These are phyloP conservation scores for Mongoloraphidia duomilia DNA, from an alignment of 2,888 invertebrate species.

Conservation along the genomic window DNA sequence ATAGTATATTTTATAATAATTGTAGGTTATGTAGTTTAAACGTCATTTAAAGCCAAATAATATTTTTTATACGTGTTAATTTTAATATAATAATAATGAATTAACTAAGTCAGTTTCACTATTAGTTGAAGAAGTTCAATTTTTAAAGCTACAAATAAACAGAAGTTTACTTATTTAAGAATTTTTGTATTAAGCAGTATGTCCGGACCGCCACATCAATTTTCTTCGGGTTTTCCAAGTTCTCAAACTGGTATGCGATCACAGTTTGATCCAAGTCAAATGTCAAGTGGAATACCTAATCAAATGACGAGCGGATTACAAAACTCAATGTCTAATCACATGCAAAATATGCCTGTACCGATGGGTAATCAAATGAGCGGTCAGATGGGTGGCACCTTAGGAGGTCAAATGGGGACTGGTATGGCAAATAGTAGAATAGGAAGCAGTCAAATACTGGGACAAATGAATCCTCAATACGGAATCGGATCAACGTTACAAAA, in stretches of 20 bases:
- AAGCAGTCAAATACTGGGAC: conserved; percentile 35
- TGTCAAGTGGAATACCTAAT: conserved; percentile 41
- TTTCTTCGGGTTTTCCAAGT: conserved; percentile 50
- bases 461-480: conserved; percentile 26
- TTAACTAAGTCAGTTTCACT: too few relatives aligned
- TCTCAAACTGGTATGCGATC: conserved; percentile 44
- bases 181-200: conserved; percentile 24
- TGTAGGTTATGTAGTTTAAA: too few relatives aligned
- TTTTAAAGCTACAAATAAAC: too few relatives aligned
- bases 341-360: conserved; percentile 31
- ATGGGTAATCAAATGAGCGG: conserved; percentile 41
- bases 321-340: conserved; percentile 23
- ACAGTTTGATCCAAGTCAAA: conserved; percentile 48
- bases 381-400: conserved; percentile 22
- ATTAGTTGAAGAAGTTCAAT: too few relatives aligned
- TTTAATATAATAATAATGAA: too few relatives aligned
- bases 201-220: conserved; percentile 61
- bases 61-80: too few relatives aligned
- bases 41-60: too few relatives aligned
- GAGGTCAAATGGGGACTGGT: conserved; percentile 37
- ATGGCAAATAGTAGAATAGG: conserved; percentile 37
- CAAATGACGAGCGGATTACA: conserved; percentile 37
- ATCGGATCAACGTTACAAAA: conserved; percentile 25
- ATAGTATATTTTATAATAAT: too few relatives aligned
- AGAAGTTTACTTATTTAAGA: too few relatives aligned